Evolutionary conservation across 2,888 invertebrate species (phyloP), one percentile per base, ranked within the genome.

Genomic region (Himalopsyche kuldschensis): DNA sequence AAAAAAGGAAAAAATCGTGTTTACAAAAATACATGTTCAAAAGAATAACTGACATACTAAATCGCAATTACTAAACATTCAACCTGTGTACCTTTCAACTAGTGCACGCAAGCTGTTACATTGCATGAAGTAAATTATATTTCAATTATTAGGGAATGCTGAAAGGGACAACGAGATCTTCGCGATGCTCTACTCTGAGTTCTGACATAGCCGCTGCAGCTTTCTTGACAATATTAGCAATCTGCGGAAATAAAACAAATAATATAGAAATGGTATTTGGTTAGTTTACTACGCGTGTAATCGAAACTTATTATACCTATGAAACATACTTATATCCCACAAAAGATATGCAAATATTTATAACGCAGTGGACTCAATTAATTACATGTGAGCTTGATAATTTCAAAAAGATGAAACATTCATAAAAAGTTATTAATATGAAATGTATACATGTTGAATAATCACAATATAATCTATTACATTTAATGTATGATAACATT

Each of bases 101-200:
- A 69, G 69, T 69, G 69, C 69, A 69, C 20, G 30, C 30, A 69
- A 69, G 24, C 27, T 27, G 27, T 69, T 27, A 69, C 69, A 27
- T 30, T 69, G 69, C 69, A 69, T 20, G 69, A 69, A 69, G 27
- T 11, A 69, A 11, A 69, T 11, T 27, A 27, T n/a, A 11, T 76
- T 69, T 15, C 6, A 27, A 27, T 69, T 69, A 69, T 76, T 93
- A 95, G 86, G 95, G 95, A 86, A 96, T 95, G 88, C 95, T 92
- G 92, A 97, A 97, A 11, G 97, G 96, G 81, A 97, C 97, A 84
- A 97, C 97, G 87, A 97, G 90, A 88, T 97, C 97, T 89, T 97
- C 97, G 89, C 95, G 96, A 88, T 97, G 97, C 88, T 96, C 95
- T 82, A 97, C 95, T 88, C 95, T 94, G n/a, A 97, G 93, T 86